Evolutionary conservation across 1,140 invertebrate genomes (phyloP).

Genomic region (Eciton burchellii): DNA sequence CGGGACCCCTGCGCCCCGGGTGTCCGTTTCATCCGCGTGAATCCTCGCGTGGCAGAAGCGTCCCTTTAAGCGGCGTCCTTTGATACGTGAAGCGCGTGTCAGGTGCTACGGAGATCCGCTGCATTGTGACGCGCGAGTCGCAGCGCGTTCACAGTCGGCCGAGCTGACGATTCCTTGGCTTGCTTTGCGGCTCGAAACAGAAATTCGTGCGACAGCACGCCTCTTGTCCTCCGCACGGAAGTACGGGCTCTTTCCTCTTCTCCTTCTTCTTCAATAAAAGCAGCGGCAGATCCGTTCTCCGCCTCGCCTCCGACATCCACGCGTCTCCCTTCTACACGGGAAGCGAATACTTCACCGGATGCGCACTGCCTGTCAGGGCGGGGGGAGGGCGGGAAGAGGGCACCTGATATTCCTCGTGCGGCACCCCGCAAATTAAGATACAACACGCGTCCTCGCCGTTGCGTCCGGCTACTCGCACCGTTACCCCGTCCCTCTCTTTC

Average conservation of each 20-base stretch:
- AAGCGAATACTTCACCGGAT: not conserved
- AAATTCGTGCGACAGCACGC: too few species aligned
- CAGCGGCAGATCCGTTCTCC: too few species aligned
- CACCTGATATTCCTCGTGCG: conserved; percentile 40
- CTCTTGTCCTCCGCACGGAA: too few species aligned
- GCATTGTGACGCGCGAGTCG: not conserved
- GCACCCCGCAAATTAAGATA: conserved; percentile 48
- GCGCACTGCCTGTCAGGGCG: not conserved
- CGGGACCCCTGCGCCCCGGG: not conserved
- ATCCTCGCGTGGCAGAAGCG: not conserved
- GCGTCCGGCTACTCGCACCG: conserved; percentile 9
- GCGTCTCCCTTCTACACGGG: too few species aligned
- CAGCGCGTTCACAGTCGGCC: not conserved
- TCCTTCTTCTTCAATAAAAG: too few species aligned
- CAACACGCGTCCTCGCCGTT: conserved; percentile 7
- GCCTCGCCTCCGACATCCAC: too few species aligned
- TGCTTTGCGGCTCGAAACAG: too few species aligned
- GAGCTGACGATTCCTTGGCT: too few species aligned
- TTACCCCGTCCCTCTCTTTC: too few species aligned
- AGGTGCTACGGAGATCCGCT: not conserved
- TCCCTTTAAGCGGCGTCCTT: conserved; percentile 5
- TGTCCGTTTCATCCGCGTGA: conserved; percentile 32
- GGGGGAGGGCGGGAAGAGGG: not conserved
- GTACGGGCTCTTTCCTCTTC: too few species aligned
- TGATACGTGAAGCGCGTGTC: not conserved